Evolutionary conservation across 2,888 invertebrate genomes (phyloP), one percentile per base, ranked within the genome.

Genomic region (Limenitis camilla): DNA sequence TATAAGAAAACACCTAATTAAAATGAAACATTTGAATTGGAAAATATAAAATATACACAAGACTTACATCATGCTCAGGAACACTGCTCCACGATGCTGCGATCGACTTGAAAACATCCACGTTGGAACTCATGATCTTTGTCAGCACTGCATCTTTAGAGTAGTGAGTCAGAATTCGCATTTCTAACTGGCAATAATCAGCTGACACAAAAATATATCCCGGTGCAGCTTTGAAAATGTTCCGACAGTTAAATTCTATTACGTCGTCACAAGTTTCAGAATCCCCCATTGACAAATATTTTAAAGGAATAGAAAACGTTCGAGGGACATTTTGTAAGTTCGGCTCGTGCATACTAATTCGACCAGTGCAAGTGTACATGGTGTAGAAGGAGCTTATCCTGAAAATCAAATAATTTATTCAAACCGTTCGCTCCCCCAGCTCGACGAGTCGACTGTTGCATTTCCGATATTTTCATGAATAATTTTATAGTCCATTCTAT

Each of bases 161-260:
- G 56, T 98, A 90, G 81, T 98, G 97, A 11, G 98, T 95, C 64
- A 99, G 84, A 54, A 99, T 91, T 63, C 99, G 89, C 76, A 99
- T 90, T 82, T 99, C 99, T 56, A 99, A 76, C 79, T 99, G 99
- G 65, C 96, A 96, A 82, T 97, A 99, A 86, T 99, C 99, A 0
- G 97, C 97, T 0, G 98, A 94, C 41, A 99, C 78, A 49, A 99
- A 83, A 41, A 93, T 78, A 58, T 83, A 89, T 0, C 90, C 90
- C 33, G 78, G 67, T 1, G 78, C 67, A 0, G 93, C 90, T 57
- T 87, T 79, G 74, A 96, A 95, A n/a, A 92, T 91, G 62, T 89
- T 89, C 46, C 95, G 89, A 58, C 91, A 92, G 71, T 91, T 92
- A 65, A 92, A 89, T 61, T 89, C 85, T 64, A 79, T 74, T 9